phyloP scores from a whole-genome alignment of 2,888 invertebrate species.

The Julus scandinavius region DNA sequence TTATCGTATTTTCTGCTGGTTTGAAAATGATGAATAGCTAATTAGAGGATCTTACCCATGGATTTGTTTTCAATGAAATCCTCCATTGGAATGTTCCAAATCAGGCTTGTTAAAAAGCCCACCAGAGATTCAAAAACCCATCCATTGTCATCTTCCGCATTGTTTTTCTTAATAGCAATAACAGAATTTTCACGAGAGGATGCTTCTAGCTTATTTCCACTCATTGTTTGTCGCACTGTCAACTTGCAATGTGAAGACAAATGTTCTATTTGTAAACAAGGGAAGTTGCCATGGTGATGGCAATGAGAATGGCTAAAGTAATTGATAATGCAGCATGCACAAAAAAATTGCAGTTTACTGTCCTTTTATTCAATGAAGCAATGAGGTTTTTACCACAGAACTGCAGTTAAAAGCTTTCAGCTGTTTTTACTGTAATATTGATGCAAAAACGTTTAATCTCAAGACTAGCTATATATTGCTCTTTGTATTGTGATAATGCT shows the following conservation, averaged over 20 bases:
- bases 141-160: conserved; percentile 67
- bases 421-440: too few species aligned
- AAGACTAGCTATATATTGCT: too few species aligned
- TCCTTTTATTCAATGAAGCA: too few species aligned
- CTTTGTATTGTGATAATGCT: too few species aligned
- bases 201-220: conserved; percentile 11
- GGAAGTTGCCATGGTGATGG: not conserved
- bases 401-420: too few species aligned
- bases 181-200: not conserved
- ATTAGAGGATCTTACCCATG: conserved; percentile 74
- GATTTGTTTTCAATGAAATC: conserved; percentile 94
- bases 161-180: too few species aligned
- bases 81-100: conserved; percentile 91
- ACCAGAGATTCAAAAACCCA: conserved; percentile 94
- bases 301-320: not conserved
- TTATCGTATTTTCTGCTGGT: too few species aligned
- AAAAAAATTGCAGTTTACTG: too few species aligned
- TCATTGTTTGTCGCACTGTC: not conserved
- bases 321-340: too few species aligned
- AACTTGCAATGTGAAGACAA: not conserved
- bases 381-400: too few species aligned
- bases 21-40: too few species aligned
- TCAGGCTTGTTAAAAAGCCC: conserved; percentile 88
- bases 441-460: too few species aligned
- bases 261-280: not conserved